Base-by-base conservation (phyloP, 2,888 invertebrate species). In the Choreutis nemorana region DNA sequence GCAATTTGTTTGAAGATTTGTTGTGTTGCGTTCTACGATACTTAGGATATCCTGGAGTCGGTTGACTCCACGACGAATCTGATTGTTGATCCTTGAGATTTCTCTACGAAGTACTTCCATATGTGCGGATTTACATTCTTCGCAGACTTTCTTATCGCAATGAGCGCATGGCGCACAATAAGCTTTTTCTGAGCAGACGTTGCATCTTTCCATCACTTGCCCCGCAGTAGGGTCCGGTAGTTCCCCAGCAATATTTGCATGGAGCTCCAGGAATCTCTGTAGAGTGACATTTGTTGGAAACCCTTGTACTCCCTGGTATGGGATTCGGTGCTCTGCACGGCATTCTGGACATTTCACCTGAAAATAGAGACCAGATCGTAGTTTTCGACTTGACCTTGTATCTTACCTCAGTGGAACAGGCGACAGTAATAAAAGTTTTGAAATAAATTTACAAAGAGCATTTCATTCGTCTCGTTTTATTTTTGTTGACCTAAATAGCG, bases 311-410 rank as follows among this genome's bases (percentile, higher is more conserved):
- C 97, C 97, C 75, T 93, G 93, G 72, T 94, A 94, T 24, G 97
- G 96, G 55, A 97, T 94, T 45, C 95, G 86, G 80, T 97, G 97
- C 77, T 97, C 97, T 34, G 95, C 94, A 38, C 97, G 87, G 67
- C 97, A 97, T 86, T 97, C 97, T 58, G 97, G 97, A 81, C 97
- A 97, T 83, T 95, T 95, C 37, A 97, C 92, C 91, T 91, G 72
- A 8, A 60, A 31, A 29, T 28, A 26, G 6, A 33, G 18, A 30
- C 8, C 7, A 12, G 11, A 25, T n/a, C 8, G 12, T 18, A 12
- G 10, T 18, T n/a, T n/a, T n/a, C n/a, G n/a, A n/a, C n/a, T n/a
- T n/a, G n/a, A 20, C 8, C 8, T 20, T 20, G 8, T 8, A 20
- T 20, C 6, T 20, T 20, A 8, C n/a, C n/a, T n/a, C n/a, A n/a